Evolutionary conservation across 2,888 invertebrate genomes (phyloP).

Genomic region (Cybosia mesomella): DNA sequence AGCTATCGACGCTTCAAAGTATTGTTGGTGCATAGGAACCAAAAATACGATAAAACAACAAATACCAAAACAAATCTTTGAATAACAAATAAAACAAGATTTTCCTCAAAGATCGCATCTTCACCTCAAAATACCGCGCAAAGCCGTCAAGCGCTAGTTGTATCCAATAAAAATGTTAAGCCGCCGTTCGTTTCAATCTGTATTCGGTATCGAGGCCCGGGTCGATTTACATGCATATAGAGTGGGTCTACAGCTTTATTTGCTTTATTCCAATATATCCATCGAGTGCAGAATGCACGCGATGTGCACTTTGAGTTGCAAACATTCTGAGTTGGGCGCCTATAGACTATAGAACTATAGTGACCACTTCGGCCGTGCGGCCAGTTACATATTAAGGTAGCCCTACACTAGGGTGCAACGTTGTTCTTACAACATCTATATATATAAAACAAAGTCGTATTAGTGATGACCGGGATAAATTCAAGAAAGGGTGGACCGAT

Average conservation of each 20-base stretch:
- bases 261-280: conserved; percentile 72
- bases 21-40: background rate
- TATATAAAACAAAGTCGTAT: too few species aligned
- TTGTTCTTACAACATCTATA: too few species aligned
- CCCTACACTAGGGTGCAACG: background rate
- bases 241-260: conserved; percentile 65
- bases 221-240: conserved; percentile 82
- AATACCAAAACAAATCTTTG: background rate
- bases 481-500: too few species aligned
- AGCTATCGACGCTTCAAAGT: too few species aligned
- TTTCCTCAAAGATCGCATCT: conserved; percentile 2
- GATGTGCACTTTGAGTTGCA: conserved; percentile 61
- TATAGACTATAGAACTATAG: conserved; percentile 18
- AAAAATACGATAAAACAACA: background rate
- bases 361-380: conserved; percentile 40
- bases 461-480: too few species aligned
- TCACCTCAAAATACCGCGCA: conserved; percentile 23
- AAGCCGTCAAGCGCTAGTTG: conserved; percentile 51
- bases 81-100: conserved; percentile 3
- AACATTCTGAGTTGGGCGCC: conserved; percentile 43
- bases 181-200: conserved; percentile 76
- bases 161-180: conserved; percentile 79
- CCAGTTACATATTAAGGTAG: conserved; percentile 9
- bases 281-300: conserved; percentile 54
- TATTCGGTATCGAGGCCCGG: conserved; percentile 68